Conservation (phyloP, 2,797 vertebrate genomes). For the Podargus strigoides region DNA sequence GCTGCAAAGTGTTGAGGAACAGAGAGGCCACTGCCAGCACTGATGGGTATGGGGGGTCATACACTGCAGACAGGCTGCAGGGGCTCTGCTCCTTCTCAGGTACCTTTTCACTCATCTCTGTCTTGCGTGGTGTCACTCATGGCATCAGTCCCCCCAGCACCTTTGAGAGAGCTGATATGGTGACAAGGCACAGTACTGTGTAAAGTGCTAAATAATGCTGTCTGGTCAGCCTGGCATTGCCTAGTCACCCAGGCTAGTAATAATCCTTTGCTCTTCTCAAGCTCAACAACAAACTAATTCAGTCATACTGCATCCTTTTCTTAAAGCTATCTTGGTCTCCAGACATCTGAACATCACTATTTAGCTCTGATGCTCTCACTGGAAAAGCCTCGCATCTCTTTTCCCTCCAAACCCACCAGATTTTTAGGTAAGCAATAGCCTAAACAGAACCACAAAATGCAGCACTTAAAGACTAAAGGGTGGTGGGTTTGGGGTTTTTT, state of each 20-base stretch:
- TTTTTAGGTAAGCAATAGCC: not conserved
- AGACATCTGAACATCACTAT: fast-evolving
- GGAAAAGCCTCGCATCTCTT: not conserved
- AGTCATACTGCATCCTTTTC: not conserved
- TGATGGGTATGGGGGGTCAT: fast-evolving
- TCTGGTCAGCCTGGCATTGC: not conserved
- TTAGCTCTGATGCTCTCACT: fast-evolving
- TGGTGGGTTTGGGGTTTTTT: not conserved
- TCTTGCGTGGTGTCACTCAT: fast-evolving
- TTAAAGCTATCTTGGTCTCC: not conserved
- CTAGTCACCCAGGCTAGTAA: not conserved
- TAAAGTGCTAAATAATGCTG: not conserved
- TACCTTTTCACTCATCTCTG: not conserved
- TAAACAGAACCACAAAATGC: not conserved
- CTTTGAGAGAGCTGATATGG: not conserved
- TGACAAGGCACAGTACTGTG: not conserved
- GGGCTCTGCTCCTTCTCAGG: not conserved
- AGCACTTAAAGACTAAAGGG: not conserved
- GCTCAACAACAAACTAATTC: fast-evolving
- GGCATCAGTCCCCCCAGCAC: too few relatives aligned
- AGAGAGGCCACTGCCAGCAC: not conserved
- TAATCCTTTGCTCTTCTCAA: not conserved
- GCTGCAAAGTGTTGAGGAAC: not conserved
- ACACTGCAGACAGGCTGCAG: not conserved
- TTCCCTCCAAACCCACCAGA: not conserved